Base-by-base conservation (phyloP, 1,140 invertebrate species). In the Homarus americanus region DNA sequence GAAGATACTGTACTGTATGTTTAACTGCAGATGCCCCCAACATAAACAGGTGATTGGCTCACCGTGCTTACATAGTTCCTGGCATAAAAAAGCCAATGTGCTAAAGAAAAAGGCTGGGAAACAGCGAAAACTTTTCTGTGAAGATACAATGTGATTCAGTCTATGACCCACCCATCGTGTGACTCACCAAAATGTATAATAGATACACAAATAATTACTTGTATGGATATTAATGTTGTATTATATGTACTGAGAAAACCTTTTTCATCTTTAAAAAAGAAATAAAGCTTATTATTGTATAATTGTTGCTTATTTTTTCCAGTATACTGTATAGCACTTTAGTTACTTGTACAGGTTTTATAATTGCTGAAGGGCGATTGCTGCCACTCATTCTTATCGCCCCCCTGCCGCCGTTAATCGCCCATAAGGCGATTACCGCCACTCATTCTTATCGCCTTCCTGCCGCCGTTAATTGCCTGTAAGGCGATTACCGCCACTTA, bases 221-320 rank as follows among this genome's bases (percentile, higher is more conserved):
- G 76, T 79, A 79, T 79, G 76, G 12, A 79, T 79, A 79, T 78
- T 78, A 41, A 44, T 79, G 40, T 49, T 79, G 76, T 79, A 32
- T 44, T 44, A 41, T 49, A 49, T 79, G 76, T 79, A 79, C 76
- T 44, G 76, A 79, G 76, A 38, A 79, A 78, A 79, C n/a, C 40
- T 79, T 79, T 79, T 79, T 79, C 40, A 79, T 79, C 40, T 79
- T 49, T 9, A 69, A 69, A 79, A 79, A 17, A 44, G 40, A 79
- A 79, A 79, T 79, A 79, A 79, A 79, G 76, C 76, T 79, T 79
- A 79, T 49, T 79, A 28, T n/a, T n/a, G 10, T 10, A 32, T 32
- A 9, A 32, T 24, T 69, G n/a, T 69, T 24, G 3, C 9, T 32
- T 69, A 69, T 69, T 32, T 69, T 20, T 4, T 20, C 24, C 4